Evolutionary conservation across 2,113 vertebrate species (phyloP).

Genomic region (Isichthys henryi): DNA sequence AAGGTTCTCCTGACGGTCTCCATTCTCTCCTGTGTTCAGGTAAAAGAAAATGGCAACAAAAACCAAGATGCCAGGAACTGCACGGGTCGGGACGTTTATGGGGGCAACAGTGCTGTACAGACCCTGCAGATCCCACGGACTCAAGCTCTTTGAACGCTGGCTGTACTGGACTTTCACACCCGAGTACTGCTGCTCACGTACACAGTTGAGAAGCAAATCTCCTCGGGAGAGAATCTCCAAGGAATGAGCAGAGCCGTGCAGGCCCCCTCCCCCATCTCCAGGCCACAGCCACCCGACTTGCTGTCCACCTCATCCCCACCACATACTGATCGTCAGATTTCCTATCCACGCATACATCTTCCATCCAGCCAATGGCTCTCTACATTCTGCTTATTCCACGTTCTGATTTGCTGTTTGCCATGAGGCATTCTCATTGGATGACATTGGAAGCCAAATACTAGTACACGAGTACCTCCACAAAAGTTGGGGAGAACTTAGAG

Average conservation of each 20-base stretch:
- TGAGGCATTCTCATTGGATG: neutral
- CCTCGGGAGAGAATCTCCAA: neutral
- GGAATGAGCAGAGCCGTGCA: neutral
- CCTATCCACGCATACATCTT: neutral
- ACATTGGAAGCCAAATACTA: conserved; percentile 11
- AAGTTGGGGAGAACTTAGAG: neutral
- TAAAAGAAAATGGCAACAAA: conserved; percentile 68
- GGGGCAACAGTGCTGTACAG: conserved; percentile 54
- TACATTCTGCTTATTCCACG: conserved; percentile 21
- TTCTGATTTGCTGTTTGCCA: neutral
- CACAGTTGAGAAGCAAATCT: neutral
- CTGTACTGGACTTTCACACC: conserved; percentile 24
- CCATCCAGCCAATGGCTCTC: neutral
- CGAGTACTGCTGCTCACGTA: conserved; percentile 28
- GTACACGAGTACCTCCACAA: neutral
- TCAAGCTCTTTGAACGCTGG: conserved; percentile 64
- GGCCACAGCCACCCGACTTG: neutral
- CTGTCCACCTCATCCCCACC: neutral
- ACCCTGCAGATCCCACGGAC: conserved; percentile 68
- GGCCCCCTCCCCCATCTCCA: neutral
- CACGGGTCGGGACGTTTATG: conserved; percentile 54
- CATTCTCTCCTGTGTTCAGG: conserved; percentile 55
- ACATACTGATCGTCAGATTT: neutral
- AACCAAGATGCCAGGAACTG: conserved; percentile 59
- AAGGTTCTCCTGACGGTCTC: neutral